Percentiles rank a stretch among this genome's conserved stretches.
These are phyloP conservation scores for Anolis sagrei DNA, from an alignment of 2,113 vertebrate genomes.

Conservation along the genomic window DNA sequence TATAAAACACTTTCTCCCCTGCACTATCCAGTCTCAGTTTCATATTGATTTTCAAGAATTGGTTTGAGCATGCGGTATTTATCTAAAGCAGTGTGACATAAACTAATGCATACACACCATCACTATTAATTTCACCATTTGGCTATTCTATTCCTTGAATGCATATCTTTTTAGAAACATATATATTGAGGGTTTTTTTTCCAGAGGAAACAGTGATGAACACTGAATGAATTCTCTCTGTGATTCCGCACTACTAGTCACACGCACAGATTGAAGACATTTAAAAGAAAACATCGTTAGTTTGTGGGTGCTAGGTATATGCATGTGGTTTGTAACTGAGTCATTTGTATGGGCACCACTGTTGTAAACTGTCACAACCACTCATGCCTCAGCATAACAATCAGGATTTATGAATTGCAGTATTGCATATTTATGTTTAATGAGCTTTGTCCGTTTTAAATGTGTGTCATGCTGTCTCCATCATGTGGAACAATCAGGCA, in stretches of 20 bases:
- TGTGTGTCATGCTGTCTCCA: neutral
- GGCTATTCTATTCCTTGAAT: neutral
- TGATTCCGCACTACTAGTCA: neutral
- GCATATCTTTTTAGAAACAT: neutral
- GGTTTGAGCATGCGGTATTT: neutral
- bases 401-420: neutral
- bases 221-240: neutral
- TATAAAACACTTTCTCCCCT: neutral
- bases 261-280: neutral
- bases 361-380: neutral
- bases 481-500: neutral
- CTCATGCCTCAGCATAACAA: neutral
- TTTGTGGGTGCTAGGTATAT: neutral
- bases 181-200: neutral
- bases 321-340: neutral
- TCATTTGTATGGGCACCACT: neutral
- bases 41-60: slow-evolving; percentile 7
- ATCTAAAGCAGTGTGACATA: neutral
- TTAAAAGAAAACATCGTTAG: neutral
- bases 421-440: neutral
- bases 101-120: neutral
- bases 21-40: neutral
- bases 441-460: neutral
- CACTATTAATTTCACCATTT: neutral
- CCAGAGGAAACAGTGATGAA: neutral